Percentiles rank a stretch among this genome's conserved stretches.
phyloP scores from a whole-genome alignment of 2,797 vertebrate genomes.

The Gorsachius magnificus region DNA sequence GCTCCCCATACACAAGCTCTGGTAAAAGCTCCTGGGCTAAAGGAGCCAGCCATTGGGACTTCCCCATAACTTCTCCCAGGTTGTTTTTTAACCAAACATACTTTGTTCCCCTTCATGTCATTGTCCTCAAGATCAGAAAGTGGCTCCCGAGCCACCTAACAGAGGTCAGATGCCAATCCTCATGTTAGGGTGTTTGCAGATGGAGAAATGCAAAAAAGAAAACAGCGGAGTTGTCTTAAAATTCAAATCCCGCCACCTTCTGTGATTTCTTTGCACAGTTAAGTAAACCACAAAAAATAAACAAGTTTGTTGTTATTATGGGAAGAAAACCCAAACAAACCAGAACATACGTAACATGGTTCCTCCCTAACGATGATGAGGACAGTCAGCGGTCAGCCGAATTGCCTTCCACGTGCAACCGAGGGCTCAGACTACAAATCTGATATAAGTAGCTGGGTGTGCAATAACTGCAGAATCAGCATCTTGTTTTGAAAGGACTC shows the following conservation, averaged over 20 bases:
- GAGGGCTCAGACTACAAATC: constrained; percentile 10
- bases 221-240: neutral
- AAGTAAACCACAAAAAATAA: neutral
- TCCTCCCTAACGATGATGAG: neutral
- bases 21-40: neutral
- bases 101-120: neutral
- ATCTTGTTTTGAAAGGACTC: constrained; percentile 67
- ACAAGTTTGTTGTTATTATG: neutral
- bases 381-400: neutral
- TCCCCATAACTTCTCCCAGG: neutral
- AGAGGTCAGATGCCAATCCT: neutral
- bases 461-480: constrained; percentile 68
- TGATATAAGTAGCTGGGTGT: constrained; percentile 26
- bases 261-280: neutral
- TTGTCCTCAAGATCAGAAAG: neutral
- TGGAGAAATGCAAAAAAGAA: neutral
- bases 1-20: neutral
- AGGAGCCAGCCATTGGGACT: neutral
- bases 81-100: neutral
- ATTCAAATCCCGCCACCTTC: neutral
- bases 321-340: constrained; percentile 3
- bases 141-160: neutral
- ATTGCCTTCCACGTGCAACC: neutral
- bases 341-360: neutral
- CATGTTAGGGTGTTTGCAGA: neutral